These are phyloP conservation scores for Ostrea denselamellosa DNA, from an alignment of 1,140 invertebrate genomes.

Conservation along the genomic window DNA sequence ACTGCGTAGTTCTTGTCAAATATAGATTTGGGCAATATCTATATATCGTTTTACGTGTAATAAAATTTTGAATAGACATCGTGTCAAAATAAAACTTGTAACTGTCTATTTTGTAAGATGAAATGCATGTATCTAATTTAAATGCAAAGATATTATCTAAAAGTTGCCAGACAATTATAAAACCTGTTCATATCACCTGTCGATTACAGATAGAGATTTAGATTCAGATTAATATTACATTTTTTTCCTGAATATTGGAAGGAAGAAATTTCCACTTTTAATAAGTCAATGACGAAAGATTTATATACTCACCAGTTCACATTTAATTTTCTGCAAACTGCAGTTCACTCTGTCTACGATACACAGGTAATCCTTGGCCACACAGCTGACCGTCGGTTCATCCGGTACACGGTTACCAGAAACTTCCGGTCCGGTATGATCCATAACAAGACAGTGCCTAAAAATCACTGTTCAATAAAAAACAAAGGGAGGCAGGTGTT, in stretches of 20 bases:
- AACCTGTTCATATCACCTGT: too few relatives aligned
- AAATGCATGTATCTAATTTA: too few relatives aligned
- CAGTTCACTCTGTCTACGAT: not conserved
- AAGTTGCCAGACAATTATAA: too few relatives aligned
- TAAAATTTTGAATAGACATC: too few relatives aligned
- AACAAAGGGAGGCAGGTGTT: not conserved
- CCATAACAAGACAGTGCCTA: not conserved
- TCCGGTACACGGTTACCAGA: not conserved
- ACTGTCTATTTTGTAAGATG: too few relatives aligned
- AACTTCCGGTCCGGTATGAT: not conserved
- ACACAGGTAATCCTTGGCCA: slow-evolving; percentile 13
- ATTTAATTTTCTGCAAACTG: not conserved
- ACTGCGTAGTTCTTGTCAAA: too few relatives aligned
- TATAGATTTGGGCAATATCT: too few relatives aligned
- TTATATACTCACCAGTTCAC: not conserved
- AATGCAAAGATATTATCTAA: too few relatives aligned
- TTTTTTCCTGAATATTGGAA: not conserved
- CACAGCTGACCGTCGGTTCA: not conserved
- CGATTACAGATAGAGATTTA: too few relatives aligned
- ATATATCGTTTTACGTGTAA: too few relatives aligned
- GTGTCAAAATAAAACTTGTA: too few relatives aligned
- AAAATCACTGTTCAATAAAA: not conserved
- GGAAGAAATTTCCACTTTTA: not conserved
- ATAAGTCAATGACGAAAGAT: not conserved
- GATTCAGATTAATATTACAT: too few relatives aligned